Percentiles rank a stretch among this genome's conserved stretches.
phyloP scores from a whole-genome alignment of 2,888 invertebrate genomes.

The Eupeodes latifasciatus region DNA sequence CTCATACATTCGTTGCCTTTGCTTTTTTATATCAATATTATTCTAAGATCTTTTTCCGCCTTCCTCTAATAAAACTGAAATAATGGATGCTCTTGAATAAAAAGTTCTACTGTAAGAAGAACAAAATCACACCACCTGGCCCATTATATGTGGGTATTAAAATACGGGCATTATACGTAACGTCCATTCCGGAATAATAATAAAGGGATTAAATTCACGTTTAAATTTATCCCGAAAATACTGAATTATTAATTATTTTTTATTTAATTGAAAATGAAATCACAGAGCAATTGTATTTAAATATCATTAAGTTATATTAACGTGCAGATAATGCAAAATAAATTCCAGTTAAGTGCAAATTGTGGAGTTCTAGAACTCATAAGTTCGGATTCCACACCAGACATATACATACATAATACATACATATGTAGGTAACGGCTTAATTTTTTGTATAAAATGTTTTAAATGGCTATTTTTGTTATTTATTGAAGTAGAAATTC shows the following conservation, averaged over 20 bases:
- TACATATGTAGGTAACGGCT: too few species aligned
- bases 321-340: not conserved
- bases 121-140: conserved; percentile 18
- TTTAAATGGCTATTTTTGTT: too few species aligned
- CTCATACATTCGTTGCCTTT: not conserved
- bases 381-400: too few species aligned
- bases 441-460: too few species aligned
- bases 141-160: not conserved
- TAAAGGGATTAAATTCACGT: conserved; percentile 11
- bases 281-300: not conserved
- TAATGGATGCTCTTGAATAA: not conserved
- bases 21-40: not conserved
- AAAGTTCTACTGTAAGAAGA: not conserved
- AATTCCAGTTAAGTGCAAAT: too few species aligned
- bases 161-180: not conserved
- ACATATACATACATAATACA: too few species aligned
- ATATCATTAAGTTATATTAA: not conserved
- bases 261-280: conserved; percentile 4
- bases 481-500: too few species aligned
- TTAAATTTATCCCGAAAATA: not conserved
- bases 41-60: conserved; percentile 8
- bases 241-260: conserved; percentile 11
- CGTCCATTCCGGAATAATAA: not conserved
- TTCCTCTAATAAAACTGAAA: conserved; percentile 19
- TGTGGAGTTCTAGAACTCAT: too few species aligned